Evolutionary conservation across 2,888 invertebrate species (phyloP).

Genomic region (Erynnis tages): DNA sequence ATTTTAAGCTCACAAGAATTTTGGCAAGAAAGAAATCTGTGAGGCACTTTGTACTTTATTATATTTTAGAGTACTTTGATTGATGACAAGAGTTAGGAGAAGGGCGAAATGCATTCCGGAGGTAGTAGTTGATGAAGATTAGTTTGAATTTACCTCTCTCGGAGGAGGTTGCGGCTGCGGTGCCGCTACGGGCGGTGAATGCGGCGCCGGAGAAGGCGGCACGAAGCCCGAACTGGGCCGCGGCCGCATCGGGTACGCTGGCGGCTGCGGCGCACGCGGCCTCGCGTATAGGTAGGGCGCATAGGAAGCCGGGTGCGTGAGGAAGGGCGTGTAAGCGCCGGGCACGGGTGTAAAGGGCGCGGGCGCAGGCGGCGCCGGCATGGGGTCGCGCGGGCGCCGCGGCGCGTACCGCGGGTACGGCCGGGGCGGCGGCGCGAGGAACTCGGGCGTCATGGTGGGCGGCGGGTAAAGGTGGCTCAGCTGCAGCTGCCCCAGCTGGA

Average conservation of each 20-base stretch:
- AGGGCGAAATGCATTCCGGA: too few species aligned
- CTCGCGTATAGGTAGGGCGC: constrained; percentile 69
- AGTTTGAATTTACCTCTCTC: constrained; percentile 70
- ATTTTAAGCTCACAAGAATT: too few species aligned
- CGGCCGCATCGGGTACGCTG: constrained; percentile 60
- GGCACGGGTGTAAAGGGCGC: constrained; percentile 55
- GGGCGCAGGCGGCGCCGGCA: constrained; percentile 58
- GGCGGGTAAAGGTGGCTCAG: constrained; percentile 79
- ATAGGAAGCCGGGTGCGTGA: constrained; percentile 69
- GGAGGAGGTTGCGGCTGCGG: constrained; percentile 61
- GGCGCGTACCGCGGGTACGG: constrained; percentile 79
- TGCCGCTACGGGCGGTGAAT: constrained; percentile 53
- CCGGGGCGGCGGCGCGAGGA: constrained; percentile 85
- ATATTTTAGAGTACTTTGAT: too few species aligned
- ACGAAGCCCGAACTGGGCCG: constrained; percentile 70
- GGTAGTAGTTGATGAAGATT: too few species aligned
- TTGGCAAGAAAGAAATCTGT: too few species aligned
- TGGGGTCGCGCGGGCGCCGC: constrained; percentile 59
- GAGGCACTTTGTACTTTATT: too few species aligned
- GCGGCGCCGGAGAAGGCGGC: constrained; percentile 66
- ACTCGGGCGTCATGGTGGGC: constrained; percentile 81
- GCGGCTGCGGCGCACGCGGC: constrained; percentile 62
- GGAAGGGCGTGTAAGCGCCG: constrained; percentile 65
- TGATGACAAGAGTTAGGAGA: too few species aligned
- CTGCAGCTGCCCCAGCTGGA: constrained; percentile 80